These are phyloP conservation scores for Paradoxurus hermaphroditus DNA, from an alignment of 2,113 vertebrate genomes.

Conservation along the genomic window DNA sequence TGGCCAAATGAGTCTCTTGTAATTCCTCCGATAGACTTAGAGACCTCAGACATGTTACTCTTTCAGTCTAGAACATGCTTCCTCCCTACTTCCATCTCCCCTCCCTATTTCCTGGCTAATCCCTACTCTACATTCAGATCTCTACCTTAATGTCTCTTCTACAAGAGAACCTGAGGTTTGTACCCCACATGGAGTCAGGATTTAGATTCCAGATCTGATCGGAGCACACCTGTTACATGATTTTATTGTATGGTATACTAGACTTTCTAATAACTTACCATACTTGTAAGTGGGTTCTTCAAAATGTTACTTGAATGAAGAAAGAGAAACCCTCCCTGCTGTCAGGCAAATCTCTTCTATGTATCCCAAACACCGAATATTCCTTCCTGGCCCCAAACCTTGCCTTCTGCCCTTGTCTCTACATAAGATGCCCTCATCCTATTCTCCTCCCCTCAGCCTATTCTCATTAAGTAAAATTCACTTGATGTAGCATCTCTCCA, in stretches of 20 bases:
- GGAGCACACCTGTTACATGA: too few species aligned
- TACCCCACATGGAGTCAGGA: neutral
- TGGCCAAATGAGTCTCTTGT: neutral
- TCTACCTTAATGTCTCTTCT: neutral
- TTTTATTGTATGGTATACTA: neutral
- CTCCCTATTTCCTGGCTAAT: neutral
- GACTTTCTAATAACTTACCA: neutral
- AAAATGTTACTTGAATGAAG: neutral
- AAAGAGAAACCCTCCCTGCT: neutral
- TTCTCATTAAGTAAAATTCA: neutral
- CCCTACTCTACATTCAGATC: neutral
- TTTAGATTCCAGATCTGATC: neutral
- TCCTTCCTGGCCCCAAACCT: neutral
- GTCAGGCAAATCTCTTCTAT: neutral
- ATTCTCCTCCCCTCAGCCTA: neutral
- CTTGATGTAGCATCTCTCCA: neutral
- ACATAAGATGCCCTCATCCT: fast-evolving
- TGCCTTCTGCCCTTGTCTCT: neutral
- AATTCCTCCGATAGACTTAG: neutral
- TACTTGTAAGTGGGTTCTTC: neutral
- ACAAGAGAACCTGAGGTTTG: neutral
- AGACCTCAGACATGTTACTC: neutral
- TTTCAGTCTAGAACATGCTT: neutral
- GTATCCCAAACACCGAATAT: neutral
- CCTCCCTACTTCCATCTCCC: neutral